These are phyloP conservation scores for Chaetogeoica ovagalla DNA, from an alignment of 2,888 invertebrate species.

Conservation along the genomic window DNA sequence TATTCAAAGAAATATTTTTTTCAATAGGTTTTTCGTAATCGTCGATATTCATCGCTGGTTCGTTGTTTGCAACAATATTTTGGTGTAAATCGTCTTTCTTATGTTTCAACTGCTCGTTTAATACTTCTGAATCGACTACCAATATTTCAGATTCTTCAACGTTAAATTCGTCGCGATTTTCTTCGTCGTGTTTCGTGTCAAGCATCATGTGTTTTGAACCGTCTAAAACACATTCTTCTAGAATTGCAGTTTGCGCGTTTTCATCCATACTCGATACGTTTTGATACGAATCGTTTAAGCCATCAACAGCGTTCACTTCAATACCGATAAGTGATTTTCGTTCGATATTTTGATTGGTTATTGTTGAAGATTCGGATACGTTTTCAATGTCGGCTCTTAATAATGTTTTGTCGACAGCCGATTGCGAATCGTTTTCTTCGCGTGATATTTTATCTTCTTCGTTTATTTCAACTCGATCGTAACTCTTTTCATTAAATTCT, in stretches of 20 bases:
- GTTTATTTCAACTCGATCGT: not conserved
- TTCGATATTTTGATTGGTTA: not conserved
- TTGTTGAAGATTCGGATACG: not conserved
- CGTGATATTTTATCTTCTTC: not conserved
- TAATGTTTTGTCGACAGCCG: not conserved
- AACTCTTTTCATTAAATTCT: not conserved
- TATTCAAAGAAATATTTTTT: too few species aligned
- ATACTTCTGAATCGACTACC: not conserved
- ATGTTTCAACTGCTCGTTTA: not conserved
- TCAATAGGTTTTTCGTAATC: conserved; percentile 45
- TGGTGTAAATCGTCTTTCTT: not conserved
- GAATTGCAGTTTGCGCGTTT: not conserved
- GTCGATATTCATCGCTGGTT: conserved; percentile 48
- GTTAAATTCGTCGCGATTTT: not conserved
- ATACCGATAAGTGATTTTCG: not conserved
- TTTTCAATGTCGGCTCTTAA: not conserved
- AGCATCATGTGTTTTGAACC: not conserved
- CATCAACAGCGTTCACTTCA: not conserved
- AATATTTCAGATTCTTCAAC: not conserved
- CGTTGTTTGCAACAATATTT: not conserved
- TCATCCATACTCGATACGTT: not conserved
- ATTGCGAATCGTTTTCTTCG: not conserved
- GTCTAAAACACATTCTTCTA: not conserved
- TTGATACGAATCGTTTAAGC: not conserved
- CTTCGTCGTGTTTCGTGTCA: too few species aligned